Percentiles rank a stretch among this genome's conserved stretches.
Evolutionary conservation across 1,140 invertebrate species (phyloP).

Genomic region (Sarcophaga bullata): DNA sequence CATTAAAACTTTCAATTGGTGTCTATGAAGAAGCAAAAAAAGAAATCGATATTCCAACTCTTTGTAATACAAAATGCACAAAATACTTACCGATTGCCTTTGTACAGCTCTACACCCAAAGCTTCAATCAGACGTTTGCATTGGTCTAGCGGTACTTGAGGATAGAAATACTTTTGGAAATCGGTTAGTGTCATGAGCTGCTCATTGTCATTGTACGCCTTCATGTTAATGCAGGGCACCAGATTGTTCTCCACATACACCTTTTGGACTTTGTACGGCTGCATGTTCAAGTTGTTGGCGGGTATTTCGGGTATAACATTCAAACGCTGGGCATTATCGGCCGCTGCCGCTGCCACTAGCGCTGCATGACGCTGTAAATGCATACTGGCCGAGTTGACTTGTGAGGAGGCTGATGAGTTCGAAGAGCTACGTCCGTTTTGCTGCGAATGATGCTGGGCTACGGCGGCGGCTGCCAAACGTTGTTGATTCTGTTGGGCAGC

Average conservation of each 20-base stretch:
- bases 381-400: slow-evolving; percentile 65
- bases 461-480: slow-evolving; percentile 50
- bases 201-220: slow-evolving; percentile 82
- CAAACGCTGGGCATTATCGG: slow-evolving; percentile 54
- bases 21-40: slow-evolving; percentile 65
- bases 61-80: background rate
- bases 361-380: slow-evolving; percentile 64
- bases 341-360: slow-evolving; percentile 50
- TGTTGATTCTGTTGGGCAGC: slow-evolving; percentile 51
- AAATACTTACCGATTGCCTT: slow-evolving; percentile 79
- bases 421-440: slow-evolving; percentile 43
- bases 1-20: slow-evolving; percentile 78
- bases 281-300: slow-evolving; percentile 55
- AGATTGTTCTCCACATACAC: slow-evolving; percentile 81
- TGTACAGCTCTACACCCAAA: slow-evolving; percentile 79
- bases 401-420: slow-evolving; percentile 45
- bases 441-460: slow-evolving; percentile 49
- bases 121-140: slow-evolving; percentile 83
- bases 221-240: slow-evolving; percentile 86
- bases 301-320: slow-evolving; percentile 61
- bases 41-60: background rate
- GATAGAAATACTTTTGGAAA: slow-evolving; percentile 83
- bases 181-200: slow-evolving; percentile 85
- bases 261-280: slow-evolving; percentile 76
- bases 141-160: slow-evolving; percentile 75